Evolutionary conservation across 2,888 invertebrate genomes (phyloP).

Genomic region (Coremacera marginata): DNA sequence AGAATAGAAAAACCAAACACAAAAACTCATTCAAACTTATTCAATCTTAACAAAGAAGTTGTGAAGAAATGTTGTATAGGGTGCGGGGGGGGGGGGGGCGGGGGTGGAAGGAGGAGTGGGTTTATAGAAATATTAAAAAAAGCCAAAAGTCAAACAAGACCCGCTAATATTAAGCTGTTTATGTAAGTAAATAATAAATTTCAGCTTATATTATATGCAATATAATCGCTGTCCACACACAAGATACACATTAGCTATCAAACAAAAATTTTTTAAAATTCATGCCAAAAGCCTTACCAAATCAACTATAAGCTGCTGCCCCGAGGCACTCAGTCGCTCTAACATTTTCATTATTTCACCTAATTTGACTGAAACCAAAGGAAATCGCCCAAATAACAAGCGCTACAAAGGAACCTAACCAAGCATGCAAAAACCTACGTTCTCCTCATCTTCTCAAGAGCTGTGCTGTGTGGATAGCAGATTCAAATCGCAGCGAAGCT

Average conservation of each 20-base stretch:
- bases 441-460: background rate
- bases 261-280: background rate
- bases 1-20: background rate
- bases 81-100: too few relatives aligned
- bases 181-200: background rate
- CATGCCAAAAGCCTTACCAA: background rate
- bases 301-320: too few relatives aligned
- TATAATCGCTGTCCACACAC: background rate
- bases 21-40: background rate
- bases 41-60: too few relatives aligned
- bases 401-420: background rate
- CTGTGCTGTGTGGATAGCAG: background rate
- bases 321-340: background rate
- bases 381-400: background rate
- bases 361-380: constrained; percentile 6
- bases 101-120: too few relatives aligned
- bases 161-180: too few relatives aligned
- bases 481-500: too few relatives aligned
- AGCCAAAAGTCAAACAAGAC: background rate
- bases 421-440: background rate
- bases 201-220: background rate
- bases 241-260: background rate
- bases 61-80: too few relatives aligned
- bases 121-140: background rate
- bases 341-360: constrained; percentile 6